Percentiles rank a stretch among this genome's conserved stretches.
Evolutionary conservation across 2,888 invertebrate species (phyloP).

Genomic region (Drosophila mettleri): DNA sequence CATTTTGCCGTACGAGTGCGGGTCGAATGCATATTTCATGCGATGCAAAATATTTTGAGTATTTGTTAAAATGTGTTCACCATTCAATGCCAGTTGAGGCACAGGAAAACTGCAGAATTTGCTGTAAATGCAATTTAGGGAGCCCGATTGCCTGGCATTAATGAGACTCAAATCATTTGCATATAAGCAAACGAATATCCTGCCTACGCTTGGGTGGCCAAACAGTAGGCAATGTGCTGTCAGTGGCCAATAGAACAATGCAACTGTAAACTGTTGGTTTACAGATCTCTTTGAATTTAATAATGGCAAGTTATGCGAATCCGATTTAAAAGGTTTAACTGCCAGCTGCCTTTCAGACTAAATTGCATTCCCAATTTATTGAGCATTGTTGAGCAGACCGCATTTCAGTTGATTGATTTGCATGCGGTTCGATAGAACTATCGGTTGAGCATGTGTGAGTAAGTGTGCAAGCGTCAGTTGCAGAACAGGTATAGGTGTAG

Average conservation of each 20-base stretch:
- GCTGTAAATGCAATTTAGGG: slow-evolving; percentile 34
- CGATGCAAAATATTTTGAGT: slow-evolving; percentile 55
- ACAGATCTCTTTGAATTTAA: slow-evolving; percentile 34
- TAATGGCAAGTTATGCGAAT: slow-evolving; percentile 36
- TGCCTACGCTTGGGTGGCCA: background rate
- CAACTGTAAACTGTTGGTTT: slow-evolving; percentile 1
- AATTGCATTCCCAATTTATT: slow-evolving; percentile 40
- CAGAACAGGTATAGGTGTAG: slow-evolving; percentile 21
- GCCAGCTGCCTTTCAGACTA: slow-evolving; percentile 10
- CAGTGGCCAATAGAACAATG: slow-evolving; percentile 1
- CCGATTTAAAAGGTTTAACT: slow-evolving; percentile 29
- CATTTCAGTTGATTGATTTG: slow-evolving; percentile 50
- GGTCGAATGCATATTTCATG: slow-evolving; percentile 43
- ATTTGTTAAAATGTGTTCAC: slow-evolving; percentile 62
- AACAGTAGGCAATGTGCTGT: too few relatives aligned
- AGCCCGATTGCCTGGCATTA: slow-evolving; percentile 36
- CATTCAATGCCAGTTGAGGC: slow-evolving; percentile 27
- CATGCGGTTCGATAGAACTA: slow-evolving; percentile 47
- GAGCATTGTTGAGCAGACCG: slow-evolving; percentile 28
- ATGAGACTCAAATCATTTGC: slow-evolving; percentile 62
- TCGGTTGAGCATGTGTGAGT: slow-evolving; percentile 7
- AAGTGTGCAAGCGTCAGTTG: slow-evolving; percentile 11
- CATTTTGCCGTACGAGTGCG: slow-evolving; percentile 1
- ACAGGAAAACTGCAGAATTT: background rate
- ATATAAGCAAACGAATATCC: slow-evolving; percentile 26